A percentile compares a stretch with the other conserved stretches of the same genome.
Conservation (phyloP, 2,113 vertebrate genomes). For the Melanerpes formicivorus region DNA sequence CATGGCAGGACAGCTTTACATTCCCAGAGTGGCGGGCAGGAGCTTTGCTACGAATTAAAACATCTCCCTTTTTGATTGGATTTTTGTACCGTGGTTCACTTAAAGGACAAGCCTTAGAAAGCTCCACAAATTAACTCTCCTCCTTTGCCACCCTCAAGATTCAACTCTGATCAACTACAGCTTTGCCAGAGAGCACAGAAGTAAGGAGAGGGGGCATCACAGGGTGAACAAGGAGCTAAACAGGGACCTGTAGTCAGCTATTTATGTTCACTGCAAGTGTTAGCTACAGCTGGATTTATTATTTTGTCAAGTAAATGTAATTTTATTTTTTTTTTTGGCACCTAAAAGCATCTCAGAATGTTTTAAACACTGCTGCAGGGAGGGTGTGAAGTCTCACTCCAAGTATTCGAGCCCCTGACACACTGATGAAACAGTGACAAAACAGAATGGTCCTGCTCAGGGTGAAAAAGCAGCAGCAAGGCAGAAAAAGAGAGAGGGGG, state of each 20-base stretch:
- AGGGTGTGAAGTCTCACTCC: background rate
- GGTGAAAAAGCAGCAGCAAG: background rate
- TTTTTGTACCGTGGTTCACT: background rate
- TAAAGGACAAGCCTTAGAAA: no score
- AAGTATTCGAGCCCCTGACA: background rate
- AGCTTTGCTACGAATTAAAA: conserved; percentile 9
- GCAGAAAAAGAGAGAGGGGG: background rate
- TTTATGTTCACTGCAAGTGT: background rate
- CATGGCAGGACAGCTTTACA: background rate
- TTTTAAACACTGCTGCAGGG: background rate
- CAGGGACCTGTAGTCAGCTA: background rate
- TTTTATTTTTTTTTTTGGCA: background rate
- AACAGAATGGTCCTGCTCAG: background rate
- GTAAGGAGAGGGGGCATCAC: background rate
- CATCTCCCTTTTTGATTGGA: background rate
- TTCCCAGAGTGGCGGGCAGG: background rate
- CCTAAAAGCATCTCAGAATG: background rate
- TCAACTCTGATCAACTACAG: background rate
- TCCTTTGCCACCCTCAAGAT: no score
- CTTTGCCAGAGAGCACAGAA: background rate
- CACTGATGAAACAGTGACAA: background rate
- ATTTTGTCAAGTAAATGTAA: background rate
- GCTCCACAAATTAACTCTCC: no score
- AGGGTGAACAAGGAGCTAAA: background rate
- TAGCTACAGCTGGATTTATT: background rate